Base-by-base conservation (phyloP, 2,797 vertebrate genomes). In the Mormyrops boulengeri region DNA sequence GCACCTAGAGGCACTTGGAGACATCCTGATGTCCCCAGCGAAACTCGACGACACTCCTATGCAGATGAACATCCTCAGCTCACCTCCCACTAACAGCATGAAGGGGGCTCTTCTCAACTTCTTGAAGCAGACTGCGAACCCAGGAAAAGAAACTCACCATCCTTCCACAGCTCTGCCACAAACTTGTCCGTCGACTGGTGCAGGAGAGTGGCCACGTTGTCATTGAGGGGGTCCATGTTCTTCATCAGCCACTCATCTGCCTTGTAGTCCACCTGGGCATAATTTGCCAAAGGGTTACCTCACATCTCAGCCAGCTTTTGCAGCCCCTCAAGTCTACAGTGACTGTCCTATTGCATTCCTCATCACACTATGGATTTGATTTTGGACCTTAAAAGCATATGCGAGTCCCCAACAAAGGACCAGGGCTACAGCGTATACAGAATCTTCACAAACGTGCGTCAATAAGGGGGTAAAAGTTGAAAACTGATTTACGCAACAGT, bases 221-320 rank as follows among this genome's bases (percentile, higher is more conserved):
- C 97, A 0, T 98, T 98, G 89, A 98, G 94, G 0, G 97, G 97
- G 88, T 98, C 97, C 97, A 98, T 98, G 92, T 98, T 98, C 95
- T 98, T 98, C 97, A 98, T 97, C 91, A 98, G 91, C 97, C 97
- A 98, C 92, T 98, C 97, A 0, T 97, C 97, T 0, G 97, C 97
- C 91, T 98, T 98, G 92, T 98, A 98, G 91, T 98, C 97, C 92
- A 98, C 97, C 97, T 98, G 91, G 19, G 41, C n/a, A 57, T 38
- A 38, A n/a, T n/a, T 38, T 11, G 1, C 55, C 77, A 12, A 26
- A 88, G 34, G 9, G 26, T 52, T 14, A 55, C 50, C 26, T 38
- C 85, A 38, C 17, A 57, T 41, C 9, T 57, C 49, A 17, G 52
- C 26, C 14, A 2, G 41, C 52, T 19, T 34, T 9, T n/a, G 52